Evolutionary conservation across 2,888 invertebrate genomes (phyloP), one percentile per base, ranked within the genome.

Genomic region (Polietes domitor): DNA sequence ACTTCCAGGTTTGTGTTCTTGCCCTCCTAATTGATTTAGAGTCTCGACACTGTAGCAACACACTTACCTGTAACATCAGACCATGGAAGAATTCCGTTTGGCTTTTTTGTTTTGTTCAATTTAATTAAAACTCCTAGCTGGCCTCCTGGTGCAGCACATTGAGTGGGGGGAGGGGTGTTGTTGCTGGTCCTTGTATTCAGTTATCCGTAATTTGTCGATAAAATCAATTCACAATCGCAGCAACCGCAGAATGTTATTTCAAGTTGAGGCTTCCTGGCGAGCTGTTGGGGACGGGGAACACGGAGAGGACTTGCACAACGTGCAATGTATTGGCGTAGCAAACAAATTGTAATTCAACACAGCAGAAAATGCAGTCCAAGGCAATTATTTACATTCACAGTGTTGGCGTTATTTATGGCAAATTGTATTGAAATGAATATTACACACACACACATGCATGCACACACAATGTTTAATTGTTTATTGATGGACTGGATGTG

Each of bases 231-330:
- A 61, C 41, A 65, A 68, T 53, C 47, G 50, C 10, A 50, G 21
- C 19, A 26, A 58, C 74, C 61, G 15, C 80, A 83, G 37, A 80
- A 74, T 83, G 68, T 77, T 73, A 83, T 83, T 74, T 61, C 61
- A 77, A 74, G 10, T 80, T 83, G 70, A 55, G 77, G 61, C 73
- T 73, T 55, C 68, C 37, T 19, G 9, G 17, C 7, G 5, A 1
- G 9, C 10, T 4, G 53, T 19, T 4, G 58, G 24, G 24, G 55
- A 50, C 4, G 19, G 24, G 24, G 7, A 7, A 7, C 32, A 32
- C 6, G 55, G 2, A 55, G 55, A 9, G 5, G 21, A 55, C 2
- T 26, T 10, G 58, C 2, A 2, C 21, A 2, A 26, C 2, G 21
- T 15, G 58, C 37, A 9, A 26, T 1, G 10, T n/a, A n/a, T 50